Conservation (phyloP, 1,140 invertebrate genomes). For the Meloidogyne exigua region DNA sequence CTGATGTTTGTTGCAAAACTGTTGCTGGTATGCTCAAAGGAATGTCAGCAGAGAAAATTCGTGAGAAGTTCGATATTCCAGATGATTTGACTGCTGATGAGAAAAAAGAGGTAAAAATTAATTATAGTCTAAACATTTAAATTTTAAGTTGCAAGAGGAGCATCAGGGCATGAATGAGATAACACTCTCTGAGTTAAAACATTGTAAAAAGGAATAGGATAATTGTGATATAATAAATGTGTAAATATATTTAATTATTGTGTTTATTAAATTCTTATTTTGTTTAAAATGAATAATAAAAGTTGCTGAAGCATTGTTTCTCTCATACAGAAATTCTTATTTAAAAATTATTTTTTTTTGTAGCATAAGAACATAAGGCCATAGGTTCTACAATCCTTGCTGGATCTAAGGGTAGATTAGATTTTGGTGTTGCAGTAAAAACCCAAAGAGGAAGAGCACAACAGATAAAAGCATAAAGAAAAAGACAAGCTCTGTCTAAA, state of each 20-base stretch:
- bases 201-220: not conserved
- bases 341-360: too few relatives aligned
- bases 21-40: not conserved
- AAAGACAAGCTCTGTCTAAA: conserved; percentile 36
- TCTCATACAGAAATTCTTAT: too few relatives aligned
- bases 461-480: conserved; percentile 30
- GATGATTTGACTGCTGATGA: not conserved
- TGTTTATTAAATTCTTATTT: too few relatives aligned
- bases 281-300: too few relatives aligned
- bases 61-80: not conserved
- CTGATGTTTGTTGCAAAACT: not conserved
- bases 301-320: too few relatives aligned
- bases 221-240: not conserved
- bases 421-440: conserved; percentile 22
- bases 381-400: not conserved
- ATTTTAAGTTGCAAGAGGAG: not conserved
- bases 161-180: not conserved
- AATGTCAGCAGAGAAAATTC: not conserved
- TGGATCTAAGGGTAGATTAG: not conserved
- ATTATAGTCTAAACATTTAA: too few relatives aligned
- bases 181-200: not conserved
- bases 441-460: conserved; percentile 26
- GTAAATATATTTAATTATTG: too few relatives aligned
- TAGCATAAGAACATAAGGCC: not conserved
- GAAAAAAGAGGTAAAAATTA: not conserved